phyloP scores from a whole-genome alignment of 1,140 invertebrate genomes.

The Argopecten irradians region DNA sequence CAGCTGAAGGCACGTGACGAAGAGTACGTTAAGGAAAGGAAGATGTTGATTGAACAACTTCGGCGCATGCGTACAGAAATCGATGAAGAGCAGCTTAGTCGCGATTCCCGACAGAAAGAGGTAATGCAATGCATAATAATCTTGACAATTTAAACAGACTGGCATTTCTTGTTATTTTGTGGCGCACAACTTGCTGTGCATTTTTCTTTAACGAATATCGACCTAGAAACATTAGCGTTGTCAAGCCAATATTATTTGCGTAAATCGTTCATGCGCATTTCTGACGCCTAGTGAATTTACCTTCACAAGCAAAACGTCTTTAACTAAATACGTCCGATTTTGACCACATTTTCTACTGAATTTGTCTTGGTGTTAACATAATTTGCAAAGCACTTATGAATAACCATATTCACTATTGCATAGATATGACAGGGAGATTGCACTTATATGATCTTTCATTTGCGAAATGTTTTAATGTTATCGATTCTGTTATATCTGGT shows the following conservation, averaged over 20 bases:
- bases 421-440: too few species aligned
- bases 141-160: neutral
- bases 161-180: neutral
- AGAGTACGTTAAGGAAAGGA: slow-evolving; percentile 57
- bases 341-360: too few species aligned
- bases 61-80: slow-evolving; percentile 59
- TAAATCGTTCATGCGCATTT: too few species aligned
- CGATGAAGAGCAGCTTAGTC: slow-evolving; percentile 51
- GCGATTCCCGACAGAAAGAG: slow-evolving; percentile 26
- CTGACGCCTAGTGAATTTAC: too few species aligned
- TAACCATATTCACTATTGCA: too few species aligned
- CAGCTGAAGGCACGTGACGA: slow-evolving; percentile 66
- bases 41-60: slow-evolving; percentile 62
- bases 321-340: too few species aligned
- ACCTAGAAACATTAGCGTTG: neutral
- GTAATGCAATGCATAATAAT: neutral
- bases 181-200: too few species aligned
- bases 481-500: neutral
- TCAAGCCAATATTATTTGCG: too few species aligned
- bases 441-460: neutral
- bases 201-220: neutral
- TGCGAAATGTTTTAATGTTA: neutral
- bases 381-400: too few species aligned
- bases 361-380: too few species aligned
- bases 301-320: too few species aligned